Evolutionary conservation across 1,140 invertebrate genomes (phyloP), one percentile per base, ranked within the genome.

Genomic region (Hycleus cichorii): DNA sequence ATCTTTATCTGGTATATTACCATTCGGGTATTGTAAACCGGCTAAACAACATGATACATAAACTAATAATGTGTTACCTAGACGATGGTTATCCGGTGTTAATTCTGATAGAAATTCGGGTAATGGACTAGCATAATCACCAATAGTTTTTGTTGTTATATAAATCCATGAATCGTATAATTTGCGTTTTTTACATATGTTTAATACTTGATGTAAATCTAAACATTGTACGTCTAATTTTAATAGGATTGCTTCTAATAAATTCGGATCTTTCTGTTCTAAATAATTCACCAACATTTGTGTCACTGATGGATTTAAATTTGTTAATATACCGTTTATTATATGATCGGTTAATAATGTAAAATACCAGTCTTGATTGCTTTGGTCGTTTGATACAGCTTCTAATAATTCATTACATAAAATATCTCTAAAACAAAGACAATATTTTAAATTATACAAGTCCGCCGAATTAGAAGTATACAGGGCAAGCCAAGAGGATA

Each of bases 1-100:
- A 54, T 83, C 76, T 63, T 90, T 83, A 6, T 77, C 74, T 2
- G 89, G 85, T 62, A 97, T 85, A 67, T 91, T 82, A 9, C 94
- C 93, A 42, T 83, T 83, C 2, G 91, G 95, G 78, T 95, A 97
- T 2, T 88, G 88, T 56, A 92, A 79, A 2, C 95, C 96, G 18
- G 90, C 89, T 62, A 99, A 78, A 72, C 95, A 97, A 69, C 94
- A 95, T 52, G 93, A 95, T 42, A 89, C 81, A 70, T 96, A 97
- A 8, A 98, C 88, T 49, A 99, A 75, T 52, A 98, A 76, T 65
- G 93, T 92, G 67, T 95, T 95, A 11, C 95, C 96, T 18, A 92
- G 73, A 49, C 60, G 77, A 44, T 77, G 76, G 65, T 75, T 78
- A 57, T 77, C 77, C 40, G 69, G 74, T 3, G 76, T 64, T 44